Evolutionary conservation across 2,797 vertebrate species (phyloP), one percentile per base, ranked within the genome.

Genomic region (Valencia hispanica): DNA sequence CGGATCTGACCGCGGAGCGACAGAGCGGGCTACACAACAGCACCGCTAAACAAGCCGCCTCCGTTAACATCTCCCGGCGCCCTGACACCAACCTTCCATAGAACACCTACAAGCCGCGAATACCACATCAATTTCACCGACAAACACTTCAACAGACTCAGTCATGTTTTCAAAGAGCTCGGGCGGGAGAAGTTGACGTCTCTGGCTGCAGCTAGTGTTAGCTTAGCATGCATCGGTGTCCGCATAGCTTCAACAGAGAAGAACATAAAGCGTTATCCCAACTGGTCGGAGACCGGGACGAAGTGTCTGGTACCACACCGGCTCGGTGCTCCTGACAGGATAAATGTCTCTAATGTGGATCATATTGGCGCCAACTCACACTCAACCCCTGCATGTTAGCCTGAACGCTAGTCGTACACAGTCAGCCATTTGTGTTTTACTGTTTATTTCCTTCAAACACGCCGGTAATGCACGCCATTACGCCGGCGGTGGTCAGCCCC

Each of bases 141-240:
- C 55, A 30, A 72, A 81, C 57, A 45, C 50, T 70, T 61, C 66
- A 61, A 66, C 25, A 78, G 41, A 84, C 68, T 75, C 68, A 32
- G 70, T 39, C 79, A 65, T 80, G 85, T 86, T 91, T 92, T 91
- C 88, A 91, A 93, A 92, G 66, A 45, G 74, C 87, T 91, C 91
- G 89, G 88, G 92, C 93, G 93, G 93, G 93, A 94, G 92, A 92
- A 92, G 86, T 79, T 84, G 83, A 84, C 80, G 80, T 86, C 82
- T 77, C 82, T 77, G 57, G 83, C 69, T 76, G 74, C 2, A 18
- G 91, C 90, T 94, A 94, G 68, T 79, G n/a, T 80, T 90, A 89
- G 91, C 89, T 36, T 85, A 85, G 76, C 85, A 14, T 15, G 77
- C 72, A 75, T 69, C 47, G 14, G 57, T n/a, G 53, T 14, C 77